A percentile compares a stretch with the other conserved stretches of the same genome.
Evolutionary conservation across 1,140 invertebrate genomes (phyloP).

Genomic region (Neotoxoptera formosana): DNA sequence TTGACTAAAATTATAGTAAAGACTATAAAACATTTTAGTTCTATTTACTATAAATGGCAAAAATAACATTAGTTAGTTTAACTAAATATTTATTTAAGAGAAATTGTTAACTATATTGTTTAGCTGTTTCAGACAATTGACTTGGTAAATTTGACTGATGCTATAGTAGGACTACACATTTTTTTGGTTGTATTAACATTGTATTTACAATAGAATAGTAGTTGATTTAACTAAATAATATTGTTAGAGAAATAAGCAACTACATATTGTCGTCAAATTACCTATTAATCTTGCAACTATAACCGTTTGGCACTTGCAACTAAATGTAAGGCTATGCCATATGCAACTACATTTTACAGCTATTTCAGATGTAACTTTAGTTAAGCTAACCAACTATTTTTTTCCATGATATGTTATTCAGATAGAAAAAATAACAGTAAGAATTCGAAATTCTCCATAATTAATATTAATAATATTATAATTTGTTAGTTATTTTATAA

Average conservation of each 20-base stretch:
- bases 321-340: not conserved
- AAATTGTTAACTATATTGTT: no score
- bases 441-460: no score
- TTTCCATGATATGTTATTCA: not conserved
- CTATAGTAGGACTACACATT: not conserved
- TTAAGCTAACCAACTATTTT: not conserved
- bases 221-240: not conserved
- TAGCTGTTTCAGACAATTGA: no score
- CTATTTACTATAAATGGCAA: not conserved
- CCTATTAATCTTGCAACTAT: no score
- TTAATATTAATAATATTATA: no score
- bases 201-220: not conserved
- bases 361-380: not conserved
- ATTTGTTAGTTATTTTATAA: no score
- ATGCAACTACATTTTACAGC: not conserved
- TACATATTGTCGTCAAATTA: no score
- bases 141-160: not conserved
- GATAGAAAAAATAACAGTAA: no score
- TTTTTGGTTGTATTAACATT: not conserved
- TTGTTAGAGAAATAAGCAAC: no score
- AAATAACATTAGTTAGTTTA: no score
- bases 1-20: not conserved
- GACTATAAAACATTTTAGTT: not conserved
- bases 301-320: no score
- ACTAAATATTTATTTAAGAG: no score